Evolutionary conservation across 2,888 invertebrate species (phyloP).

Genomic region (Tetranychus piercei): DNA sequence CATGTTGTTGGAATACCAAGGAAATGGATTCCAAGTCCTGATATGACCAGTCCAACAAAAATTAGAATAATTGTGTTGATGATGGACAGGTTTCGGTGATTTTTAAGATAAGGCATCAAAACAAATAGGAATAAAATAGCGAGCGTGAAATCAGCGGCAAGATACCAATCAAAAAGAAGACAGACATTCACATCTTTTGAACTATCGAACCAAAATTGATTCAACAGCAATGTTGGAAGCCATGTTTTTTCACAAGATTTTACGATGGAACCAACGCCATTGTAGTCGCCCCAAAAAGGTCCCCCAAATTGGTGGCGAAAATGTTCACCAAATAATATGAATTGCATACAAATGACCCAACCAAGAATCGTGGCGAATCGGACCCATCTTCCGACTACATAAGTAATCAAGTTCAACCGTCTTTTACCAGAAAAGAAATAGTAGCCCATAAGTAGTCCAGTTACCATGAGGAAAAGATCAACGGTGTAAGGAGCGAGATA

Average conservation of each 20-base stretch:
- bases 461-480: not conserved
- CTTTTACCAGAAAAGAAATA: not conserved
- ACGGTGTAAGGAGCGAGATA: conserved; percentile 7
- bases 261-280: not conserved
- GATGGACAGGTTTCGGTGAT: not conserved
- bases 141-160: not conserved
- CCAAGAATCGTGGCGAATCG: not conserved
- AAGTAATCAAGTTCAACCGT: not conserved
- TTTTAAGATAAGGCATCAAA: conserved; percentile 5
- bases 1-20: not conserved
- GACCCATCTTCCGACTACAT: not conserved
- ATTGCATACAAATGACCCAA: not conserved
- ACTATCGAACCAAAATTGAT: conserved; percentile 2
- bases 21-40: not conserved
- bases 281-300: not conserved
- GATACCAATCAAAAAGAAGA: conserved; percentile 7
- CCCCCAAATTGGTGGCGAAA: not conserved
- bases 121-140: conserved; percentile 1
- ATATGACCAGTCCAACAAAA: not conserved
- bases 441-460: not conserved
- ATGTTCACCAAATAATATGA: not conserved
- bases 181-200: not conserved
- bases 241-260: conserved; percentile 6
- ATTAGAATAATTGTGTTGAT: not conserved
- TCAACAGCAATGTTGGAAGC: not conserved